phyloP scores from a whole-genome alignment of 2,888 invertebrate species.

The Heliconius hortense region DNA sequence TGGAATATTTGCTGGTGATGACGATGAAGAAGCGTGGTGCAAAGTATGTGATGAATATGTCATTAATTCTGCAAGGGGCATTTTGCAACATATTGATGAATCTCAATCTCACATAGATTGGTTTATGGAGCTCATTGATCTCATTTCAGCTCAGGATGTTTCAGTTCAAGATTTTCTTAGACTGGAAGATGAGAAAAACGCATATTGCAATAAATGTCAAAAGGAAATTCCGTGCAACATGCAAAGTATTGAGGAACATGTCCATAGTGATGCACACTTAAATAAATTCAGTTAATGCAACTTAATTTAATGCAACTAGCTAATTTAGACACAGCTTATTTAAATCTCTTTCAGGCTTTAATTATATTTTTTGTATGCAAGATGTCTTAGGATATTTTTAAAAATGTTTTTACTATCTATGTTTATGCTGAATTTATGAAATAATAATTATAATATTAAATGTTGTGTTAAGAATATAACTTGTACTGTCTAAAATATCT shows the following conservation, averaged over 20 bases:
- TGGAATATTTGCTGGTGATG: constrained; percentile 59
- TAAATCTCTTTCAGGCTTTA: constrained; percentile 22
- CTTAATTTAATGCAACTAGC: neutral
- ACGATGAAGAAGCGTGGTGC: constrained; percentile 58
- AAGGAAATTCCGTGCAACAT: constrained; percentile 54
- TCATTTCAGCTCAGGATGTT: constrained; percentile 56
- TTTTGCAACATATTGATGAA: constrained; percentile 61
- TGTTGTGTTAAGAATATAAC: constrained; percentile 19
- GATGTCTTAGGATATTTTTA: neutral
- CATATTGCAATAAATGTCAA: constrained; percentile 61
- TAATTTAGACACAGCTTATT: constrained; percentile 20
- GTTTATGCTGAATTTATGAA: constrained; percentile 8
- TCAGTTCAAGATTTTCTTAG: constrained; percentile 56
- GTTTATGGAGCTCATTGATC: constrained; percentile 61
- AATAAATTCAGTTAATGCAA: constrained; percentile 51
- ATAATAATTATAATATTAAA: constrained; percentile 2
- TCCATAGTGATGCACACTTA: constrained; percentile 58
- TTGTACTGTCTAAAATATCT: constrained; percentile 9
- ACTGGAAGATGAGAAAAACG: constrained; percentile 58
- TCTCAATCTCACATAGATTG: constrained; percentile 57
- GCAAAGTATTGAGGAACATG: constrained; percentile 56
- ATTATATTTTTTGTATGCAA: constrained; percentile 12
- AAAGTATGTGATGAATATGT: constrained; percentile 60
- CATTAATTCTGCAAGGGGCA: constrained; percentile 55
- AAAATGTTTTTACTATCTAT: constrained; percentile 1